Percentiles rank a stretch among this genome's conserved stretches.
These are phyloP conservation scores for Euspilapteryx auroguttella DNA, from an alignment of 2,888 invertebrate species.

Conservation along the genomic window DNA sequence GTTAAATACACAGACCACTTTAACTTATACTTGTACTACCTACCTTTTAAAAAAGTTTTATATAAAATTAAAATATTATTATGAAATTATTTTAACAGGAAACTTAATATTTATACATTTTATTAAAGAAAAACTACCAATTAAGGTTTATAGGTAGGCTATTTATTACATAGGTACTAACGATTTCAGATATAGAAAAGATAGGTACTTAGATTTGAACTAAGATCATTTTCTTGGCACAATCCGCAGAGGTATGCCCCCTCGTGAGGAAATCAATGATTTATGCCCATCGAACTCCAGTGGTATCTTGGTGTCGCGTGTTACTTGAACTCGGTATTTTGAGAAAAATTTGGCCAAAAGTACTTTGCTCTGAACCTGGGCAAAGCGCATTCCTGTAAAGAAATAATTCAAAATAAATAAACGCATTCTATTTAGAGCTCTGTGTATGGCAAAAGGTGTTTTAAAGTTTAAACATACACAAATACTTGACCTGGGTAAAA, in stretches of 20 bases:
- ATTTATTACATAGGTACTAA: too few species aligned
- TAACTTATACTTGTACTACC: too few species aligned
- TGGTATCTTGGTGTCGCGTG: constrained; percentile 1
- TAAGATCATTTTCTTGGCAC: constrained; percentile 1
- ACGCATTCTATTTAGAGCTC: background rate
- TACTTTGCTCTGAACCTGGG: constrained; percentile 5
- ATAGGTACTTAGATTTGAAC: too few species aligned
- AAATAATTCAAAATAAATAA: constrained; percentile 1
- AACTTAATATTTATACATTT: too few species aligned
- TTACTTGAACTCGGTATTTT: constrained; percentile 5
- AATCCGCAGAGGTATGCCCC: background rate
- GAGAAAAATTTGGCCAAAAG: constrained; percentile 4
- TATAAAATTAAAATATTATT: too few species aligned
- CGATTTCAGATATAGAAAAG: too few species aligned
- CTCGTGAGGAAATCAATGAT: background rate
- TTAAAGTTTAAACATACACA: background rate
- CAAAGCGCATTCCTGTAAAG: constrained; percentile 4
- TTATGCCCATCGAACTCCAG: constrained; percentile 1
- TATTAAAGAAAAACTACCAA: too few species aligned
- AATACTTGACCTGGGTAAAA: too few species aligned
- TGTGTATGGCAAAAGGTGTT: background rate
- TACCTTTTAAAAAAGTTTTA: too few species aligned
- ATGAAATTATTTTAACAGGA: too few species aligned
- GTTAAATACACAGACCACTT: too few species aligned
- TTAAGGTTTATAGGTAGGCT: too few species aligned